Base-by-base conservation (phyloP, 2,888 invertebrate species). In the Agonum fuliginosum region DNA sequence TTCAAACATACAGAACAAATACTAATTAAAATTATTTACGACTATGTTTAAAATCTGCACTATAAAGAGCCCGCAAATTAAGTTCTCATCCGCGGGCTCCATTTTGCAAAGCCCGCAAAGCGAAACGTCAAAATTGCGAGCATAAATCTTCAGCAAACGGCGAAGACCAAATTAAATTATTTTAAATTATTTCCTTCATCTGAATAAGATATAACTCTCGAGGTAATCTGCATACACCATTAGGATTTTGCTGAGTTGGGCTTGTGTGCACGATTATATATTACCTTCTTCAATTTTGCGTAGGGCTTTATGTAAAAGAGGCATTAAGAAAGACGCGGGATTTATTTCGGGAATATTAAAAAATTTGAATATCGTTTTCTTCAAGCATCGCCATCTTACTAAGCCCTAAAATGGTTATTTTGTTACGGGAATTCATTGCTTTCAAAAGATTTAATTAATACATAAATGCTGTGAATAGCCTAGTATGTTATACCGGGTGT, bases 121-220 rank as follows among this genome's bases (percentile, higher is more conserved):
- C 27, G 70, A 62, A 62, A 62, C 27, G 58, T 62, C 41, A 43
- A 67, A 43, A 67, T 67, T 41, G 20, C 12, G 12, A 20, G n/a
- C 14, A 67, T 67, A 67, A 67, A 43, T 43, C 67, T 67, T 43
- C n/a, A 10, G 67, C 20, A 67, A 62, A 62, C 10, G 17, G 30
- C 30, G 46, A 14, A 70, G 43, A 78, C 78, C 46, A 78, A 78
- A 78, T 78, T 78, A 78, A 78, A 78, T 78, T 78, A 78, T 78
- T 78, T 78, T 78, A 75, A 78, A 78, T 78, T 78, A 70, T 75
- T 70, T 75, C 75, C 71, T 51, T 67, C 73, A 72, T 67, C 78
- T 65, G 62, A 74, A 71, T 62, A 62, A 74, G 74, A 62, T 62
- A 74, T 74, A 62, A 74, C 73, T 41, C 73, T 72, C 17, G 41